A percentile compares a stretch with the other conserved stretches of the same genome.
Conservation (phyloP, 2,113 vertebrate species). For the Athene cunicularia region DNA sequence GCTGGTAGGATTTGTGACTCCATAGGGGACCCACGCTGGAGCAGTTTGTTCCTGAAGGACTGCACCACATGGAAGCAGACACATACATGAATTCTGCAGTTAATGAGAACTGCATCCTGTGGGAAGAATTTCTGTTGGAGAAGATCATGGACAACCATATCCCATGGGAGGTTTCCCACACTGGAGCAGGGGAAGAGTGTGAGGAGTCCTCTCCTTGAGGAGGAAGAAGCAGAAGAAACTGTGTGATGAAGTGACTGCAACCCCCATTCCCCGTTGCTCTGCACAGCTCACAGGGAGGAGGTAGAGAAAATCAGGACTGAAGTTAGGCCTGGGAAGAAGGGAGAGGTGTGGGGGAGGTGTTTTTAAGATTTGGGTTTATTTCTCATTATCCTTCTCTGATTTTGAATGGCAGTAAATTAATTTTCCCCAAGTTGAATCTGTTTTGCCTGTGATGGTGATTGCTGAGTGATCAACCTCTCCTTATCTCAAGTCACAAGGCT, state of each 20-base stretch:
- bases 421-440: not conserved
- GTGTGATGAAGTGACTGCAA: accelerated
- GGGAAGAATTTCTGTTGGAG: not conserved
- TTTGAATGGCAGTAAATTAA: not conserved
- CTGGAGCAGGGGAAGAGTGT: not conserved
- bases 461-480: not conserved
- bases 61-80: not conserved
- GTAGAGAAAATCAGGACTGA: not conserved
- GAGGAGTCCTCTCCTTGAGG: not conserved
- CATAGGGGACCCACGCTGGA: not conserved
- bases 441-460: not conserved
- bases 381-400: not conserved
- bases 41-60: not conserved
- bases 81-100: no score
- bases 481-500: not conserved
- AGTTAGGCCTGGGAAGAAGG: not conserved
- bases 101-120: not conserved
- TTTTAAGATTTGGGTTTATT: not conserved
- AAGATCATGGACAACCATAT: not conserved
- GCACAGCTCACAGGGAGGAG: not conserved
- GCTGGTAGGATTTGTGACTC: not conserved
- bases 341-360: not conserved
- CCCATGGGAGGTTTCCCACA: no score
- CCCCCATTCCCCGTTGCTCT: not conserved
- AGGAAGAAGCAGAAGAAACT: not conserved